phyloP scores from a whole-genome alignment of 2,888 invertebrate genomes.

The Diadegma fenestrale region DNA sequence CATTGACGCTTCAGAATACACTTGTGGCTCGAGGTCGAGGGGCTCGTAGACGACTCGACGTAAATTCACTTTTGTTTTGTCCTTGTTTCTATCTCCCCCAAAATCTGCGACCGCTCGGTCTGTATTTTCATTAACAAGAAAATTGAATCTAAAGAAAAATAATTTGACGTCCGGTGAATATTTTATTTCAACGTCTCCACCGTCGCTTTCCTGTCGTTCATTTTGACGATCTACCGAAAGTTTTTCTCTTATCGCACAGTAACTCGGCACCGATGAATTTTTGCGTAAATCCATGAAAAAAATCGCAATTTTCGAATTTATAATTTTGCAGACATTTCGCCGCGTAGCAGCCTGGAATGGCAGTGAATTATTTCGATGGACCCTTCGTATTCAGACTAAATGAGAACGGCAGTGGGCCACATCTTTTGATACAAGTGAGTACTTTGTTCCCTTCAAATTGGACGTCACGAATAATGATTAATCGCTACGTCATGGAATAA shows the following conservation, averaged over 20 bases:
- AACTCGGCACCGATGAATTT: neutral
- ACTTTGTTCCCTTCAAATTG: neutral
- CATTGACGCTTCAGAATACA: conserved; percentile 64
- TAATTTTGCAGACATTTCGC: conserved; percentile 28
- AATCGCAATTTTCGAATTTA: neutral
- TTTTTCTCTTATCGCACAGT: neutral
- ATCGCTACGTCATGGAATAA: neutral
- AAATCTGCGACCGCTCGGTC: neutral
- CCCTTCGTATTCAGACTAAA: conserved; percentile 92
- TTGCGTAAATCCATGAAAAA: neutral
- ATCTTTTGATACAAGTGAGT: conserved; percentile 89
- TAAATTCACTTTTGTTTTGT: conserved; percentile 21
- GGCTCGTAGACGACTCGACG: conserved; percentile 19
- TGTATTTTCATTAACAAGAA: neutral
- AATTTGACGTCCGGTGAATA: neutral
- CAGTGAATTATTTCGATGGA: conserved; percentile 85
- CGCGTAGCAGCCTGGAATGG: conserved; percentile 67
- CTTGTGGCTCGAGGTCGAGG: conserved; percentile 67
- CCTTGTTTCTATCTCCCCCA: neutral
- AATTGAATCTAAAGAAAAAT: neutral
- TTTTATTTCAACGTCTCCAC: no score
- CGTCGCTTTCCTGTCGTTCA: no score
- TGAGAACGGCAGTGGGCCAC: conserved; percentile 91
- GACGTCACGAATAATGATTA: neutral
- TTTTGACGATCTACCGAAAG: neutral